Evolutionary conservation across 2,797 vertebrate species (phyloP).

Genomic region (Spondyliosoma cantharus): DNA sequence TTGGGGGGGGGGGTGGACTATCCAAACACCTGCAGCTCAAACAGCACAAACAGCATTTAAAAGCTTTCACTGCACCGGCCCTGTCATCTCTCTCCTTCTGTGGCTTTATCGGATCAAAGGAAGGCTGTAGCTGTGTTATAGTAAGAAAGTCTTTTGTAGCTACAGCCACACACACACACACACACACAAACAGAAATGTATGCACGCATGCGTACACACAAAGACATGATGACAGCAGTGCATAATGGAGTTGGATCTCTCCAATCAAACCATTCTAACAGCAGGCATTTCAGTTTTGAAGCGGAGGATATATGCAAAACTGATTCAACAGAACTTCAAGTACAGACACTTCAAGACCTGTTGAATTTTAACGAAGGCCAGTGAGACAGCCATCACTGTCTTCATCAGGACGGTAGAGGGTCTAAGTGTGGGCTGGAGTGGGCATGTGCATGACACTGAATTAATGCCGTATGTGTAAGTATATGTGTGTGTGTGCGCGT

Average conservation of each 20-base stretch:
- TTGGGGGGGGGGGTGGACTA: constrained; percentile 38
- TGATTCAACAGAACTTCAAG: constrained; percentile 51
- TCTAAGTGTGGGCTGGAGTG: constrained; percentile 69
- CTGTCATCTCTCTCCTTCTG: constrained; percentile 68
- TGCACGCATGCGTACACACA: constrained; percentile 30
- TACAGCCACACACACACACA: constrained; percentile 47
- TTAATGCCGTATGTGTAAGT: constrained; percentile 61
- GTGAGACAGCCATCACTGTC: constrained; percentile 63
- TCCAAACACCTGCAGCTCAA: constrained; percentile 80
- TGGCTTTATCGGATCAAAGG: constrained; percentile 77
- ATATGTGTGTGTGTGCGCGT: constrained; percentile 35
- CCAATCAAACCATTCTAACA: constrained; percentile 47
- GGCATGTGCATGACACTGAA: constrained; percentile 71
- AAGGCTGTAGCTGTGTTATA: constrained; percentile 57
- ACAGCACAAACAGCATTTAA: constrained; percentile 81
- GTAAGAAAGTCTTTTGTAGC: constrained; percentile 61
- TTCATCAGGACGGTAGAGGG: constrained; percentile 56
- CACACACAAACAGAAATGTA: constrained; percentile 34
- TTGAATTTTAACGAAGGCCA: constrained; percentile 78
- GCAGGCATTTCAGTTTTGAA: constrained; percentile 41
- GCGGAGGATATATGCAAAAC: constrained; percentile 59
- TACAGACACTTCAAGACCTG: constrained; percentile 68
- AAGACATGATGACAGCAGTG: constrained; percentile 29
- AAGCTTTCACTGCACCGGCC: constrained; percentile 74
- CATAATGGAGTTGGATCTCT: constrained; percentile 44